Evolutionary conservation across 2,113 vertebrate genomes (phyloP), one percentile per base, ranked within the genome.

Genomic region (Petrocephalus zakoni): DNA sequence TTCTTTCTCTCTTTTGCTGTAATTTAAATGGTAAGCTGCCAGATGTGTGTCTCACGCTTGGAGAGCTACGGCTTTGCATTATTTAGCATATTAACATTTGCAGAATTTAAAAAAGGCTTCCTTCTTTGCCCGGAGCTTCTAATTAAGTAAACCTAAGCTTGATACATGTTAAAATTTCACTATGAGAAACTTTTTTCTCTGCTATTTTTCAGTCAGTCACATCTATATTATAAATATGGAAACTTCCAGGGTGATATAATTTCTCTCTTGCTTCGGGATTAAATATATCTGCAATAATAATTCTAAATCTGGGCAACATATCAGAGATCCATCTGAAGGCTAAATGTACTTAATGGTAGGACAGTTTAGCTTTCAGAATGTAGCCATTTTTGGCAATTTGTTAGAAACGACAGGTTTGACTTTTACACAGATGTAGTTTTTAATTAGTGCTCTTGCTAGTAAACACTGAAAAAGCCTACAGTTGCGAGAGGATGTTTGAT

Each of bases 21-120:
- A 98, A 99, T 99, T 99, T 99, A 98, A 99, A 99, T 98, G 97
- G 98, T 98, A 97, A 97, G 97, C 97, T 96, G 96, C 97, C 98
- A 99, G 97, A 99, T 99, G 98, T 98, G 98, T 97, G 97, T 99
- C 98, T 99, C 97, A 99, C 98, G 98, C 97, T 99, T 98, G 97
- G 98, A 97, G 98, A 98, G 97, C 97, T 94, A 94, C 97, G 97
- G 97, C 97, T 98, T 97, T 99, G 98, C 98, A 99, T 99, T 99
- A 99, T 99, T 99, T 99, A 99, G 98, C 98, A 99, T 99, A 99
- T 99, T 99, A 99, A 99, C 98, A 99, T 98, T 99, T 97, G 96
- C 96, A 98, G 98, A 99, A 99, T 99, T 99, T 99, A 97, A 98
- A 99, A 99, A 98, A 97, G 97, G 97, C 95, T 94, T 97, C 97